A percentile compares a stretch with the other conserved stretches of the same genome.
phyloP scores from a whole-genome alignment of 2,888 invertebrate genomes.

The Drosophila robusta region DNA sequence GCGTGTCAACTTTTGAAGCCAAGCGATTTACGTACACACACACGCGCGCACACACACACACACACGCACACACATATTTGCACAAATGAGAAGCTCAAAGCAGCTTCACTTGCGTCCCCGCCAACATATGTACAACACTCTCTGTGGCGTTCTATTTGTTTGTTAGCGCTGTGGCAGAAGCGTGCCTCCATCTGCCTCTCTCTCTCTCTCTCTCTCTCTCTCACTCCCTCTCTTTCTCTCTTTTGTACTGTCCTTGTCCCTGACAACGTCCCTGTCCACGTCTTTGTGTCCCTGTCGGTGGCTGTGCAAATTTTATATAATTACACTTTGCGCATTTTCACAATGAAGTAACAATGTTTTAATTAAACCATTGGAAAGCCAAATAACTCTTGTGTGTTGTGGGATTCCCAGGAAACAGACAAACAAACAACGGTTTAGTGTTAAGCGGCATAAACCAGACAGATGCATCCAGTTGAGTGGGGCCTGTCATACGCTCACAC shows the following conservation, averaged over 20 bases:
- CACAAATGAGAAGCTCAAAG: conserved; percentile 46
- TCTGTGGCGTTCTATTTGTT: conserved; percentile 71
- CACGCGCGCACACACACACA: conserved; percentile 12
- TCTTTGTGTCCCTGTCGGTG: conserved; percentile 44
- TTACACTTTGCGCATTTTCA: conserved; percentile 82
- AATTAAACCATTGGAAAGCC: conserved; percentile 80
- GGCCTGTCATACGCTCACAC: conserved; percentile 8
- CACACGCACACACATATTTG: conserved; percentile 14
- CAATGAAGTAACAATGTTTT: conserved; percentile 81
- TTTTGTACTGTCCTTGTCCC: background rate
- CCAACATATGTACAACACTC: conserved; percentile 69
- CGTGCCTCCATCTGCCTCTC: conserved; percentile 5
- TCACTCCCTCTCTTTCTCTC: conserved; percentile 1
- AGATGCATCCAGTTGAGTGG: conserved; percentile 15
- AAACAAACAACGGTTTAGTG: conserved; percentile 44
- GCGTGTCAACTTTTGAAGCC: conserved; percentile 78
- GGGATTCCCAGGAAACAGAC: conserved; percentile 51
- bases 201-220: background rate
- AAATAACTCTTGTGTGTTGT: conserved; percentile 77
- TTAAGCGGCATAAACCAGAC: conserved; percentile 40
- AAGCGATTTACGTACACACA: conserved; percentile 60
- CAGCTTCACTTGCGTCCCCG: conserved; percentile 47
- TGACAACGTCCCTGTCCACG: conserved; percentile 12
- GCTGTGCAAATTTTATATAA: conserved; percentile 79
- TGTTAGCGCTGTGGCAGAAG: conserved; percentile 64